Conservation (phyloP, 2,888 invertebrate genomes). For the Apotomis capreana region DNA sequence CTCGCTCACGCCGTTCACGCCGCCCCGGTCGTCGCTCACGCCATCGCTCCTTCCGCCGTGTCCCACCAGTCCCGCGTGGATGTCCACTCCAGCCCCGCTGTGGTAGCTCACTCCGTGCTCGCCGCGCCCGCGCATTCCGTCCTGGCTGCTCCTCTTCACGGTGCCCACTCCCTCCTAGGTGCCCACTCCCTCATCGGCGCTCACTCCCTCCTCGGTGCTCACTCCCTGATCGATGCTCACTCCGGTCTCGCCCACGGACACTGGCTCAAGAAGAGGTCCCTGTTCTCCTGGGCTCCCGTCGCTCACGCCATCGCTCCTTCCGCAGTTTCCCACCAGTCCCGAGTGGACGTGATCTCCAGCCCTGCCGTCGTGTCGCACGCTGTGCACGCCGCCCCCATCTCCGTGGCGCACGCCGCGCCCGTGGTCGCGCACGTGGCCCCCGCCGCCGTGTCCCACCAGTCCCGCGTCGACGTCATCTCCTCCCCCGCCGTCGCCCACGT, state of each 20-base stretch:
- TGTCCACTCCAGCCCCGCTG: conserved; percentile 61
- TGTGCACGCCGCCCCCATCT: conserved; percentile 31
- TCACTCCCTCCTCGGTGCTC: conserved; percentile 46
- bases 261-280: conserved; percentile 60
- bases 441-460: conserved; percentile 48
- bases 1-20: conserved; percentile 51
- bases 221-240: conserved; percentile 32
- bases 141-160: conserved; percentile 40
- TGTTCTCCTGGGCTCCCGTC: conserved; percentile 54
- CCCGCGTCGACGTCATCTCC: conserved; percentile 44
- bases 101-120: conserved; percentile 52
- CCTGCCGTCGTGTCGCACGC: conserved; percentile 26
- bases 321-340: conserved; percentile 54
- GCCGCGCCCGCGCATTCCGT: conserved; percentile 37
- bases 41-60: conserved; percentile 56
- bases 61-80: conserved; percentile 71
- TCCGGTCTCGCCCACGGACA: conserved; percentile 51
- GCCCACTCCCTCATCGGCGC: conserved; percentile 44
- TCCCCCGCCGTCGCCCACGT: conserved; percentile 36
- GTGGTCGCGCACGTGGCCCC: conserved; percentile 42
- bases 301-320: conserved; percentile 58
- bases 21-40: conserved; percentile 39
- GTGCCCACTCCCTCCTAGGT: conserved; percentile 44
- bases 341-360: conserved; percentile 43
- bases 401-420: conserved; percentile 49